Base-by-base conservation (phyloP, 2,888 invertebrate species). In the Idaea straminata region DNA sequence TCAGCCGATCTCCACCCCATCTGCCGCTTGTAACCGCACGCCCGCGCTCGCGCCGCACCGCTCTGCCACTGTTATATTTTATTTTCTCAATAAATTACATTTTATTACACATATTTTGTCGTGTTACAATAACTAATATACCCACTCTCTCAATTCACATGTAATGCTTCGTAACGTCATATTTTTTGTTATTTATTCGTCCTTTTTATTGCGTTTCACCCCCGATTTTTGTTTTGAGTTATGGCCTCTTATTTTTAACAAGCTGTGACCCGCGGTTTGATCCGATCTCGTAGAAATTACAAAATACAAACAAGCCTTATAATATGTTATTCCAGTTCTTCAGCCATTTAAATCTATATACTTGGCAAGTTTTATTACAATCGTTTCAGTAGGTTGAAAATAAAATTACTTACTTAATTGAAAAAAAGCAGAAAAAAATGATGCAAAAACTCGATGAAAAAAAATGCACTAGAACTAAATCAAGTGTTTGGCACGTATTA, bases 91-190 rank as follows among this genome's bases (percentile, higher is more conserved):
- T 93, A 93, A 93, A 93, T 93, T 87, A 91, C 87, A 76, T 93
- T 93, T 93, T 93, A 93, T 93, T 93, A 90, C 93, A 92, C 92
- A 93, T 93, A 93, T 93, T 93, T 93, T 93, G 93, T 92, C 91
- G 93, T 92, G 93, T 91, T 93, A 93, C 92, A 92, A 93, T 92
- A 93, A 93, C 92, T 93, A 93, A 93, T 93, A 93, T 91, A 93
- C 88, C 89, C 84, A 86, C 88, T 89, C 90, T 88, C 89, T 88
- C 90, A 89, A 89, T 90, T 89, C 89, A 85, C 87, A 84, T 91
- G 92, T 91, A 89, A 92, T 90, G 88, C 86, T 80, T 82, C 89
- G 85, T 86, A 83, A 87, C 89, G 86, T 83, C 81, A 80, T 82
- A 82, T 84, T 87, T 87, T 83, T 83, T 81, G 83, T 90, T 91